Conservation (phyloP, 92 coral and sea anemone species). For the Diadumene lineata region DNA sequence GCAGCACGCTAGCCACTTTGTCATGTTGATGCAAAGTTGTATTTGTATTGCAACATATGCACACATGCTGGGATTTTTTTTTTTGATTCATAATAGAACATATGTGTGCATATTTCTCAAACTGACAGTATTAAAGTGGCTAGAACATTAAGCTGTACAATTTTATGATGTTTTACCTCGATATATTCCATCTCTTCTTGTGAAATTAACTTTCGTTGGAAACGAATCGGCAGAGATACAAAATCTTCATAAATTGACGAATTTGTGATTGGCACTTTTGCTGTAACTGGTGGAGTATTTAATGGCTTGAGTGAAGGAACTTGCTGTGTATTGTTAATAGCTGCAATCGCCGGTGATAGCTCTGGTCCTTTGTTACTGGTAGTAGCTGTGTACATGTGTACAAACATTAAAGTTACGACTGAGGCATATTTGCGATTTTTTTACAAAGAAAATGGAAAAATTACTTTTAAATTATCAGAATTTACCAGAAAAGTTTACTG, state of each 20-base stretch:
- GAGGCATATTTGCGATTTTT: too few species aligned
- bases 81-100: too few species aligned
- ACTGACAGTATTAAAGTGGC: neutral
- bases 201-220: constrained; percentile 64
- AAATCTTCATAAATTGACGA: constrained; percentile 15
- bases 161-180: constrained; percentile 52
- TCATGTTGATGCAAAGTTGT: too few species aligned
- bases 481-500: too few species aligned
- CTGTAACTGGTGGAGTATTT: neutral
- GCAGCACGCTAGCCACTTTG: too few species aligned
- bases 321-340: constrained; percentile 36
- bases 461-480: too few species aligned
- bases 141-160: neutral
- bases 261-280: neutral
- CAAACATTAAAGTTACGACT: neutral
- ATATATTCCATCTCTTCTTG: constrained; percentile 86
- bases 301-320: constrained; percentile 17
- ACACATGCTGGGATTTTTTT: too few species aligned
- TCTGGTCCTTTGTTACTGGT: constrained; percentile 33
- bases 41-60: too few species aligned
- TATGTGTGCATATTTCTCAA: too few species aligned
- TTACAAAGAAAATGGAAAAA: too few species aligned
- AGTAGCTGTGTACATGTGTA: neutral
- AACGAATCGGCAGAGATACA: constrained; percentile 70
- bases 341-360: constrained; percentile 43